A percentile compares a stretch with the other conserved stretches of the same genome.
Conservation (phyloP, 2,113 vertebrate species). For the Campylomormyrus numenius region DNA sequence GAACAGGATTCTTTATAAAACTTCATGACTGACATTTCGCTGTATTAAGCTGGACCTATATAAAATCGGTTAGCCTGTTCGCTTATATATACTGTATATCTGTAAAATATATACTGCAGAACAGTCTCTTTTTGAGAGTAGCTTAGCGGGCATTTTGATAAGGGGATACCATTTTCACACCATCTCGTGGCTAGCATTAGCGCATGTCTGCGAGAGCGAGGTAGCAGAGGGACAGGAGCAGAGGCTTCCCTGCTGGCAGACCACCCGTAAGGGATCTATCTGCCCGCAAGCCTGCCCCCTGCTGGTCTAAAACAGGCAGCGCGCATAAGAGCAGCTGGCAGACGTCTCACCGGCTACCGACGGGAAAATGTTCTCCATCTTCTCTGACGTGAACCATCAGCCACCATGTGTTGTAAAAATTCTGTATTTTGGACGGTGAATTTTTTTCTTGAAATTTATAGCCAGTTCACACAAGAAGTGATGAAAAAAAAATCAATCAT, state of each 20-base stretch:
- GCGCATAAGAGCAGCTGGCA: not conserved
- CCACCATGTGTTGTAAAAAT: not conserved
- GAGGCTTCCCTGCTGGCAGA: not conserved
- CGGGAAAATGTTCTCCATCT: not conserved
- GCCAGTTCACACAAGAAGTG: not conserved
- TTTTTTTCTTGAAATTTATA: not conserved
- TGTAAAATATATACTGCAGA: conserved; percentile 7
- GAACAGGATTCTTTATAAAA: not conserved
- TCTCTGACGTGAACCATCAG: not conserved
- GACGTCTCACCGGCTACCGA: not conserved
- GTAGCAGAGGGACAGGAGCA: not conserved
- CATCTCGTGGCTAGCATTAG: not conserved
- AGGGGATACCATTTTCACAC: not conserved
- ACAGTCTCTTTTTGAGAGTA: not conserved
- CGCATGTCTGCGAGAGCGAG: not conserved
- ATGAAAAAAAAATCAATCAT: not conserved
- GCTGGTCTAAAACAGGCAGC: not conserved
- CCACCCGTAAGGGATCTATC: not conserved
- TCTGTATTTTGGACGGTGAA: not conserved
- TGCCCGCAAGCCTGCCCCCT: not conserved
- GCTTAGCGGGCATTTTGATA: not conserved
- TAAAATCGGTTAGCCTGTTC: not conserved
- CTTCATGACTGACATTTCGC: not conserved
- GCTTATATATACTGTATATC: not conserved
- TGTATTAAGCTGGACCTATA: not conserved